phyloP scores from a whole-genome alignment of 2,888 invertebrate species.

The Aporophyla lueneburgensis region DNA sequence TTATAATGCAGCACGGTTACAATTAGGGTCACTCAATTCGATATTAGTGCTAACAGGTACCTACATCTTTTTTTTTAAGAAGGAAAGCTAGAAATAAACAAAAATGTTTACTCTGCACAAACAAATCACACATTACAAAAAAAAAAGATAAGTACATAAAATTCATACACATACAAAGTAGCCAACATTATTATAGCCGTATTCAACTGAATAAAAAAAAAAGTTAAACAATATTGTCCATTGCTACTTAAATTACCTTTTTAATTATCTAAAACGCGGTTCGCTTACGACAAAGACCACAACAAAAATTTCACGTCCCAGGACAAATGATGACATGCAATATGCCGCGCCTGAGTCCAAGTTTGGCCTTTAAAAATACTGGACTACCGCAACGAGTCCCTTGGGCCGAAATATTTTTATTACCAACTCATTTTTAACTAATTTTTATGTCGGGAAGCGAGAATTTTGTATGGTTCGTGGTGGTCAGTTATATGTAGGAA shows the following conservation, averaged over 20 bases:
- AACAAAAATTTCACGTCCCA: constrained; percentile 71
- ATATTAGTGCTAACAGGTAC: not conserved
- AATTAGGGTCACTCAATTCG: not conserved
- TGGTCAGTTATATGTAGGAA: constrained; percentile 6
- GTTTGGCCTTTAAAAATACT: constrained; percentile 70
- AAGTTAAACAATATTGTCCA: no score
- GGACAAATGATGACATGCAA: constrained; percentile 79
- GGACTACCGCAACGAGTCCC: constrained; percentile 50
- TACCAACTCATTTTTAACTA: constrained; percentile 40
- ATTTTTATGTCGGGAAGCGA: constrained; percentile 18
- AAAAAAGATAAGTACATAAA: no score
- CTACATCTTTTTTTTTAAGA: no score
- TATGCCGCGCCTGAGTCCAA: constrained; percentile 66
- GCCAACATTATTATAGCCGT: no score
- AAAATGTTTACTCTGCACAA: no score
- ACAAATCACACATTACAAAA: no score
- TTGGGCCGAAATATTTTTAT: constrained; percentile 49
- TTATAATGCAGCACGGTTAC: not conserved
- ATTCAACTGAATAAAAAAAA: no score
- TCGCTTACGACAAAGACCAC: constrained; percentile 1
- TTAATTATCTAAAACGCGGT: constrained; percentile 18
- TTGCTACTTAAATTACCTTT: no score
- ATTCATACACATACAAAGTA: no score
- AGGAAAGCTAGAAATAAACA: no score
- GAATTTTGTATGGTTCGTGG: constrained; percentile 13